phyloP scores from a whole-genome alignment of 2,797 vertebrate species.

The Labeo calbasu region DNA sequence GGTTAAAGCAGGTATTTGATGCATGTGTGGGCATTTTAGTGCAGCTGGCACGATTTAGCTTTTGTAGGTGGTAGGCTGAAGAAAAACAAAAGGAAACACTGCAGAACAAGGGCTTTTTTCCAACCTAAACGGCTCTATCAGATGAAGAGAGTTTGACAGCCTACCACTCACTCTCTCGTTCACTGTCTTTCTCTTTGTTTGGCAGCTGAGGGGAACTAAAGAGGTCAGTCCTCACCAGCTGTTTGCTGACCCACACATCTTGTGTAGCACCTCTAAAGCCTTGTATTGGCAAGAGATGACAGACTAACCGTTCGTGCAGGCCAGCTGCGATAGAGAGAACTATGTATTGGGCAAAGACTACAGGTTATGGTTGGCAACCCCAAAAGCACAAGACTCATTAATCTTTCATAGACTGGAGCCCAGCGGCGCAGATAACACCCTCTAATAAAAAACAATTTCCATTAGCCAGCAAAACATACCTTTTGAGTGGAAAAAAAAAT shows the following conservation, averaged over 20 bases:
- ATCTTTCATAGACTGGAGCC: slow-evolving; percentile 52
- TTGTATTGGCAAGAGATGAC: slow-evolving; percentile 53
- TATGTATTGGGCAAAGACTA: slow-evolving; percentile 37
- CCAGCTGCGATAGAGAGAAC: slow-evolving; percentile 22
- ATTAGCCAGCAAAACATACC: slow-evolving; percentile 48
- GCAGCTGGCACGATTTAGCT: neutral
- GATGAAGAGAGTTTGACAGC: slow-evolving; percentile 20
- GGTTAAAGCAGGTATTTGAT: neutral
- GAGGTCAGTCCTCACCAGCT: slow-evolving; percentile 66
- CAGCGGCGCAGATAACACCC: slow-evolving; percentile 40
- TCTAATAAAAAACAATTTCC: slow-evolving; percentile 60
- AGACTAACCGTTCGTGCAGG: slow-evolving; percentile 18
- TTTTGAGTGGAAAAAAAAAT: slow-evolving; percentile 43
- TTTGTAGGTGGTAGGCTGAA: slow-evolving; percentile 1
- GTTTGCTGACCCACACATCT: slow-evolving; percentile 69
- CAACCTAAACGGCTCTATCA: neutral
- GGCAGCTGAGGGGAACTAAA: slow-evolving; percentile 55
- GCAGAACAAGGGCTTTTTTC: neutral
- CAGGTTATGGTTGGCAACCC: slow-evolving; percentile 55
- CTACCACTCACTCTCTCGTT: neutral
- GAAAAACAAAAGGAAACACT: slow-evolving; percentile 46
- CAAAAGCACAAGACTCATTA: slow-evolving; percentile 44
- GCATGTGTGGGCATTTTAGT: slow-evolving; percentile 17
- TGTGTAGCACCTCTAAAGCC: slow-evolving; percentile 24
- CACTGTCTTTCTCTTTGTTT: slow-evolving; percentile 56